Percentiles rank a stretch among this genome's conserved stretches.
Evolutionary conservation across 1,140 invertebrate genomes (phyloP).

Genomic region (Ips nitidus): DNA sequence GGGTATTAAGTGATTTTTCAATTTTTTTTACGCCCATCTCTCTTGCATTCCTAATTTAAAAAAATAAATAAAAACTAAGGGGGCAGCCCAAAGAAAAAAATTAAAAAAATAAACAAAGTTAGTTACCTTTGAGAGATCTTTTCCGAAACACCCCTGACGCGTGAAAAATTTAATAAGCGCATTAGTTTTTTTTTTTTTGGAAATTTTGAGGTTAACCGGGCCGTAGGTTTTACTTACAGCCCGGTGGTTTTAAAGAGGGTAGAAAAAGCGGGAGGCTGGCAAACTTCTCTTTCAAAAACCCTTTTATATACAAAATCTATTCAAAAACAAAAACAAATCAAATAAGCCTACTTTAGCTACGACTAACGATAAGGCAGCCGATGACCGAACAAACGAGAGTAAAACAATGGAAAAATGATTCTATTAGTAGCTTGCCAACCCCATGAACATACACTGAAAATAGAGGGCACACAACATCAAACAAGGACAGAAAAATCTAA

Average conservation of each 20-base stretch:
- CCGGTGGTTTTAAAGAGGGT: conserved; percentile 4
- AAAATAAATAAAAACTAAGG: conserved; percentile 50
- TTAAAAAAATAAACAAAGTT: conserved; percentile 49
- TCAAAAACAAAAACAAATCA: conserved; percentile 8
- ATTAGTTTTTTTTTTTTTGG: conserved; percentile 53
- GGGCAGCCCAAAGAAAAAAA: conserved; percentile 47
- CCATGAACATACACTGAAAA: conserved; percentile 48
- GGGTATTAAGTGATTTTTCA: background rate
- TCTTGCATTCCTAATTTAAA: conserved; percentile 43
- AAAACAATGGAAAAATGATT: too few relatives aligned
- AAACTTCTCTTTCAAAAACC: conserved; percentile 46
- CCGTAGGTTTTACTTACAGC: too few relatives aligned
- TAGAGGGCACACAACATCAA: conserved; percentile 48
- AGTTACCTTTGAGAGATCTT: conserved; percentile 87
- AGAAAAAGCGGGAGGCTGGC: conserved; percentile 51
- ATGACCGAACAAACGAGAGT: background rate
- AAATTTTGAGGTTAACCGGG: background rate
- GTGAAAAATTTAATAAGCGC: conserved; percentile 57
- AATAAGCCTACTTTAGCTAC: too few relatives aligned
- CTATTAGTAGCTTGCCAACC: conserved; percentile 52
- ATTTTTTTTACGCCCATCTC: conserved; percentile 44
- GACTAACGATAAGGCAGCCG: too few relatives aligned
- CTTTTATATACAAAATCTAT: conserved; percentile 26
- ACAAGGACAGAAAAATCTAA: conserved; percentile 10
- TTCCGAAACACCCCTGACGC: conserved; percentile 83